Base-by-base conservation (phyloP, 2,113 vertebrate genomes). In the Stegastes partitus region DNA sequence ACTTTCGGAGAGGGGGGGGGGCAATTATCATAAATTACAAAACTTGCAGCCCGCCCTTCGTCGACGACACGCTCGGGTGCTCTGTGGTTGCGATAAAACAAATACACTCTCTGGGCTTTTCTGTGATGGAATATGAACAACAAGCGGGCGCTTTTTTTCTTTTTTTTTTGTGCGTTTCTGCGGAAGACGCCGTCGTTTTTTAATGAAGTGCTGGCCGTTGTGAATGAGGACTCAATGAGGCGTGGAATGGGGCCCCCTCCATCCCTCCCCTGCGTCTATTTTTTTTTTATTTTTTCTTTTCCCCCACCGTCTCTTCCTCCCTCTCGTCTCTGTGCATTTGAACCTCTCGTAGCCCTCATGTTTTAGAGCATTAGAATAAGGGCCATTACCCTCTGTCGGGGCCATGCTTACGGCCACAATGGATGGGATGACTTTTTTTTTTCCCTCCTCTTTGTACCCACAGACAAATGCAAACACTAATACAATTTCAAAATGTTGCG, bases 21-120 rank as follows among this genome's bases (percentile, higher is more conserved):
- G 82, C 87, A 88, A 89, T 90, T 88, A 90, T 88, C 84, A 92
- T 88, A 87, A 91, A 91, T 91, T 86, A 88, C 68, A 68, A 89
- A n/a, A 90, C 72, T 28, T 56, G 82, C 62, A 5, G 11, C n/a
- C 63, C 45, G 22, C 64, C 64, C 75, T 71, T 37, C 11, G 15
- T 66, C 21, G 1, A 15, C 39, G 79, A 69, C 6, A 62, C 25
- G 67, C 85, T 81, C 5, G 37, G 68, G 14, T 49, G 77, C 82
- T 56, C 74, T 71, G 68, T 86, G 88, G 61, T 83, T 69, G 84
- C 28, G 37, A 74, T 80, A 79, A 84, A 85, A 83, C 79, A 85
- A 89, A 91, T 77, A 74, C 25, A 39, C 51, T 72, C 51, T 49
- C 55, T 45, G 42, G 55, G 64, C 45, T 63, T 55, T 74, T 71